Base-by-base conservation (phyloP, 1,140 invertebrate species). In the Oscheius sp. region DNA sequence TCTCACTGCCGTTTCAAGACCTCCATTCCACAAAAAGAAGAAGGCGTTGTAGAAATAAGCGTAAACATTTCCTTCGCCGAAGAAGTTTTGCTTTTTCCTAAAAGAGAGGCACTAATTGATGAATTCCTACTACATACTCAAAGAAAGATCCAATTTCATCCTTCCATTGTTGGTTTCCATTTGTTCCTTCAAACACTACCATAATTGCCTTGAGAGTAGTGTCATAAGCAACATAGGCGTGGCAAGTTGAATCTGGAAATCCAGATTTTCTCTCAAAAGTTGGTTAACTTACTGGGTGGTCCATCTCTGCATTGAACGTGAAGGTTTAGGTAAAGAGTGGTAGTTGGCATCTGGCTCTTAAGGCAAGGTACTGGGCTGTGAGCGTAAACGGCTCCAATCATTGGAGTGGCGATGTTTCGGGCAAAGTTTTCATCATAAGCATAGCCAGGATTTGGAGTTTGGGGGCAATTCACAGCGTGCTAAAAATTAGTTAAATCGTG, bases 41-140 rank as follows among this genome's bases (percentile, higher is more conserved):
- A 77, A 76, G 0, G 75, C 75, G 28, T 75, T 28, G 31, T 76
- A 75, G 73, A 76, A 76, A 65, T 77, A 76, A 13, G 58, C 62
- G n/a, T 61, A 71, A 23, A 70, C 38, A 20, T 28, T 31, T n/a
- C 69, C 69, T 32, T 26, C 35, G 20, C 64, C 59, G 38, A 64
- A 71, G 26, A 71, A 71, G 31, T 28, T 29, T 20, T 36, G 45
- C 49, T 71, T 64, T 18, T 32, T 58, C 2, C 23, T 38, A n/a
- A 59, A 61, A 70, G 36, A 70, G 23, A 18, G 64, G 62, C 3
- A 42, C 13, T 28, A 29, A 36, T 46, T 55, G 63, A 58, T 49
- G 26, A 23, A 42, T 0, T 52, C 1, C 3, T 2, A 0, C 15
- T 26, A 15, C 7, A 1, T 65, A 68, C 65, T n/a, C 23, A 18